Percentiles rank a stretch among this genome's conserved stretches.
Conservation (phyloP, 53 echinoderm and acorn worm species). For the Pentamera pediparva region DNA sequence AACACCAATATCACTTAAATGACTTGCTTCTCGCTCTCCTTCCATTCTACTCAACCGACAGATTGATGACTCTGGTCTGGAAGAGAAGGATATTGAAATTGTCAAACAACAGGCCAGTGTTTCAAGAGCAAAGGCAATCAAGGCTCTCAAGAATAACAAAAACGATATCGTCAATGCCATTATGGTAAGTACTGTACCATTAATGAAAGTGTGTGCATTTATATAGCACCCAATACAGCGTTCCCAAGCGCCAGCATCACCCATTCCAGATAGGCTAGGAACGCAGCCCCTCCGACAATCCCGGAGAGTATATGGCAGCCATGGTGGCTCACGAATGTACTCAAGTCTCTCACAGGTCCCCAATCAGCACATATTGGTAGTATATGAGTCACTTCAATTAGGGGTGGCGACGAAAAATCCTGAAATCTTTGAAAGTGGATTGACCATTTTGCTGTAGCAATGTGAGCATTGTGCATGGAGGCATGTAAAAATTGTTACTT, state of each 20-base stretch:
- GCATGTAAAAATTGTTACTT: too few relatives aligned
- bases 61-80: constrained; percentile 71
- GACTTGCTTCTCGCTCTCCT: not conserved
- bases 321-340: not conserved
- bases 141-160: constrained; percentile 85
- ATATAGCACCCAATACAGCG: too few relatives aligned
- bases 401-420: too few relatives aligned
- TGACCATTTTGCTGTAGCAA: too few relatives aligned
- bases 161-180: constrained; percentile 98
- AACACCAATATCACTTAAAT: not conserved
- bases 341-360: too few relatives aligned
- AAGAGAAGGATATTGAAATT: constrained; percentile 85
- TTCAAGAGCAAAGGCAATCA: constrained; percentile 64
- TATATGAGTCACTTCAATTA: too few relatives aligned
- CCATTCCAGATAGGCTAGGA: not conserved
- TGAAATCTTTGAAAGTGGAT: too few relatives aligned
- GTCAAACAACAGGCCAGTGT: constrained; percentile 84
- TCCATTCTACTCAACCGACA: too few relatives aligned
- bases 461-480: too few relatives aligned
- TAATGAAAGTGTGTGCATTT: not conserved
- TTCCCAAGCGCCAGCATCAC: too few relatives aligned
- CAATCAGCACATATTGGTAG: not conserved
- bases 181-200: constrained; percentile 69
- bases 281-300: too few relatives aligned
- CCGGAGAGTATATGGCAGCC: too few relatives aligned